Evolutionary conservation across 2,888 invertebrate genomes (phyloP).

Genomic region (Steinernema scapterisci): DNA sequence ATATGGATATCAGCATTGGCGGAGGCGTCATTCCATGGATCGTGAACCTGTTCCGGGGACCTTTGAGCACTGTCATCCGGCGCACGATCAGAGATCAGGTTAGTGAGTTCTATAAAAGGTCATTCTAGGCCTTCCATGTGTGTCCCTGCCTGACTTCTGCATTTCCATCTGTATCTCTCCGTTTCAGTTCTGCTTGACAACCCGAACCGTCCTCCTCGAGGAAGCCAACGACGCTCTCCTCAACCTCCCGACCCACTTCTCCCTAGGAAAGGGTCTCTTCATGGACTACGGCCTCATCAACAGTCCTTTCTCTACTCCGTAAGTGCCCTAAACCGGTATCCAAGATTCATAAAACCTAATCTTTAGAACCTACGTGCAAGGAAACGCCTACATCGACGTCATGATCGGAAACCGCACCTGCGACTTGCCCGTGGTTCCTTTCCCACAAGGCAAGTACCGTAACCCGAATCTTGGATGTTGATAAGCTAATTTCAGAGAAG

Average conservation of each 20-base stretch:
- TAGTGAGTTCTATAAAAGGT: neutral
- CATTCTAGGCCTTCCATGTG: no score
- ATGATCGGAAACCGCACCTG: constrained; percentile 52
- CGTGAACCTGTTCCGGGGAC: constrained; percentile 54
- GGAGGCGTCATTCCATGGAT: constrained; percentile 61
- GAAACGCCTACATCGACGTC: constrained; percentile 53
- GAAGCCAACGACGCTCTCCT: constrained; percentile 56
- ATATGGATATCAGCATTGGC: constrained; percentile 52
- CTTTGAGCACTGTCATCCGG: constrained; percentile 49
- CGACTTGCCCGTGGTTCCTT: constrained; percentile 37
- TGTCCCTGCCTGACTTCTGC: no score
- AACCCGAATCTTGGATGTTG: no score
- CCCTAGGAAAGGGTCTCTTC: constrained; percentile 51
- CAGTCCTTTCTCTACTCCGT: constrained; percentile 45
- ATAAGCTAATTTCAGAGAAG: neutral
- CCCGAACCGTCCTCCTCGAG: constrained; percentile 45
- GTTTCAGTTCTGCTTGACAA: constrained; percentile 52
- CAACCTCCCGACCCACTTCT: constrained; percentile 52
- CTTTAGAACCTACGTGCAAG: constrained; percentile 47
- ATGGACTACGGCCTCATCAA: constrained; percentile 52
- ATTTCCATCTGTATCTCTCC: no score
- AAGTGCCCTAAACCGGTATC: neutral
- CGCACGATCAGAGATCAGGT: constrained; percentile 52
- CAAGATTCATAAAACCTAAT: neutral
- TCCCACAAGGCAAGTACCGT: constrained; percentile 39